A percentile compares a stretch with the other conserved stretches of the same genome.
Conservation (phyloP, 1,140 invertebrate genomes). For the Drosophila pseudoobscura region DNA sequence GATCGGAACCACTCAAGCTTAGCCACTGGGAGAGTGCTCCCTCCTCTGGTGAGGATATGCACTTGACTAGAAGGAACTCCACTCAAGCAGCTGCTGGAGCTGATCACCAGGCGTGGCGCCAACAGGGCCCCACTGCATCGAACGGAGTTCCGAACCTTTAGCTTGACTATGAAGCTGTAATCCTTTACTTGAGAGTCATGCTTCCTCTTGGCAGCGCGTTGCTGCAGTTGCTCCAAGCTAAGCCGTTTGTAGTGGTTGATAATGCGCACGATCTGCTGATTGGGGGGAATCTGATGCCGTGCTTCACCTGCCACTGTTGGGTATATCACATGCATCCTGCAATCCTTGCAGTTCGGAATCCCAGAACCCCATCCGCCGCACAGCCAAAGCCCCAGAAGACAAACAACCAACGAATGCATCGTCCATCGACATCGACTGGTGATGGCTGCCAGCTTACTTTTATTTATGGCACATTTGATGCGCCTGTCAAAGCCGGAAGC, state of each 20-base stretch:
- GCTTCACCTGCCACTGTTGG: not conserved
- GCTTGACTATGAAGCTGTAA: slow-evolving; percentile 28
- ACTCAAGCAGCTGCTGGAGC: slow-evolving; percentile 7
- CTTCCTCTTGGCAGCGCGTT: not conserved
- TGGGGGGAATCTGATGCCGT: not conserved
- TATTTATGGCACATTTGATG: slow-evolving; percentile 59
- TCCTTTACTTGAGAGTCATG: not conserved
- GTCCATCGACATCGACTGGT: slow-evolving; percentile 43
- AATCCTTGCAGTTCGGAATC: slow-evolving; percentile 21
- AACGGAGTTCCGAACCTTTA: slow-evolving; percentile 1
- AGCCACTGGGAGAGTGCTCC: not conserved
- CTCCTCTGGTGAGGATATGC: slow-evolving; percentile 3
- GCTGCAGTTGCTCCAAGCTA: not conserved
- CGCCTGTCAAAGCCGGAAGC: slow-evolving; percentile 66
- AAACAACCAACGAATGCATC: slow-evolving; percentile 50
- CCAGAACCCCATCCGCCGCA: not conserved
- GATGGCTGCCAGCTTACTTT: slow-evolving; percentile 46
- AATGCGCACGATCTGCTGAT: slow-evolving; percentile 28
- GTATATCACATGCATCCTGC: slow-evolving; percentile 23
- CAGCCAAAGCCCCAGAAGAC: slow-evolving; percentile 38
- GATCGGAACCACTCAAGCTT: not conserved
- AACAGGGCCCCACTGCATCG: slow-evolving; percentile 31
- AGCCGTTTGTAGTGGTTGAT: slow-evolving; percentile 30
- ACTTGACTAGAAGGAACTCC: not conserved
- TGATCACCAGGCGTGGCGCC: slow-evolving; percentile 3